A percentile compares a stretch with the other conserved stretches of the same genome.
These are phyloP conservation scores for Drosophila yooni DNA, from an alignment of 2,888 invertebrate genomes.

Conservation along the genomic window DNA sequence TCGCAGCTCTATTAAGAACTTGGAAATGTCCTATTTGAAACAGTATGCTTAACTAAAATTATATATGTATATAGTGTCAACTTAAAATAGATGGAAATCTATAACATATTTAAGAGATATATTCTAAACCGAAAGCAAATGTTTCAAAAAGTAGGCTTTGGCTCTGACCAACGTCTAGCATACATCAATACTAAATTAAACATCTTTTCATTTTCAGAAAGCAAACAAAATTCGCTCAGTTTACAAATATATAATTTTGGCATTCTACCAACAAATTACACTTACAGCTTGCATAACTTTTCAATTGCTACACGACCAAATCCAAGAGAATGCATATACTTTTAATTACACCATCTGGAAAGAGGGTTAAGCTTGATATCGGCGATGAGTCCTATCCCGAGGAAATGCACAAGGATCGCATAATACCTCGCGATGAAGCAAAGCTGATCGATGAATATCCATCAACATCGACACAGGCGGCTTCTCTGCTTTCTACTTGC, in stretches of 20 bases:
- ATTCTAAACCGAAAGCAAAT: not conserved
- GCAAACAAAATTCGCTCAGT: constrained; percentile 32
- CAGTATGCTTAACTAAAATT: not conserved
- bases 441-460: constrained; percentile 8
- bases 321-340: constrained; percentile 55
- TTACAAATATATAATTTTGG: constrained; percentile 37
- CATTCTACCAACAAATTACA: constrained; percentile 40
- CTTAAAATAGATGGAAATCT: not conserved
- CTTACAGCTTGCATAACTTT: constrained; percentile 43
- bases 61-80: not conserved
- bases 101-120: not conserved
- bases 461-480: constrained; percentile 1
- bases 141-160: not conserved
- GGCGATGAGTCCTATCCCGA: constrained; percentile 33
- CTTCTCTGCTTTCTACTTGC: not conserved
- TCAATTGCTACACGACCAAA: not conserved
- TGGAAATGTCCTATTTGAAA: not conserved
- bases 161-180: not conserved
- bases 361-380: constrained; percentile 48
- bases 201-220: not conserved
- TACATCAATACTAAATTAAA: not conserved
- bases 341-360: constrained; percentile 61
- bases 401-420: not conserved
- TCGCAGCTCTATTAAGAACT: not conserved
- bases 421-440: not conserved